Conservation (phyloP, 2,113 vertebrate species). For the Mormyrus iriodes region DNA sequence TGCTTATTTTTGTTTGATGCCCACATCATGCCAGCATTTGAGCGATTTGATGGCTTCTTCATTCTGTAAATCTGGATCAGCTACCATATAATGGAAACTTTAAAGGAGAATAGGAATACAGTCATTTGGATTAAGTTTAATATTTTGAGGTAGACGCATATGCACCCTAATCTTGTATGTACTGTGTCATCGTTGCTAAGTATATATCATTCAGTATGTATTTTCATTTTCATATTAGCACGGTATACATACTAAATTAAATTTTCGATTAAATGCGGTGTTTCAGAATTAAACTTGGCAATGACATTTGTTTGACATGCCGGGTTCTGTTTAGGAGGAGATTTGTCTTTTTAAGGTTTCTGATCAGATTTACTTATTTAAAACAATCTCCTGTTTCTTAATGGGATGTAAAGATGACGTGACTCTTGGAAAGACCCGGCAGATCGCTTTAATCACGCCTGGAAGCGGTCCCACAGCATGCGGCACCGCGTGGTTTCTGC, state of each 20-base stretch:
- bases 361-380: neutral
- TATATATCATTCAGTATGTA: neutral
- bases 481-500: neutral
- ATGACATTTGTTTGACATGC: neutral
- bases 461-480: neutral
- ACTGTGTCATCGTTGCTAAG: neutral
- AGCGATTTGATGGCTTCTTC: neutral
- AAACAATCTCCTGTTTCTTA: neutral
- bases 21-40: constrained; percentile 5
- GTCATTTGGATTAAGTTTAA: neutral
- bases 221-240: neutral
- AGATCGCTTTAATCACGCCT: neutral
- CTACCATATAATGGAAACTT: constrained; percentile 4
- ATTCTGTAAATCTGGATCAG: neutral
- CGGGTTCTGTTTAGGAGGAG: neutral
- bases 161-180: neutral
- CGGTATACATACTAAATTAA: neutral
- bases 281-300: neutral
- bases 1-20: neutral
- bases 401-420: neutral
- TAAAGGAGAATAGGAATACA: neutral
- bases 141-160: neutral
- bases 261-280: neutral
- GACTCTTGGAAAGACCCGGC: neutral
- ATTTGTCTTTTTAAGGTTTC: neutral